A percentile compares a stretch with the other conserved stretches of the same genome.
Evolutionary conservation across 2,888 invertebrate genomes (phyloP).

Genomic region (Thymelicus acteon): DNA sequence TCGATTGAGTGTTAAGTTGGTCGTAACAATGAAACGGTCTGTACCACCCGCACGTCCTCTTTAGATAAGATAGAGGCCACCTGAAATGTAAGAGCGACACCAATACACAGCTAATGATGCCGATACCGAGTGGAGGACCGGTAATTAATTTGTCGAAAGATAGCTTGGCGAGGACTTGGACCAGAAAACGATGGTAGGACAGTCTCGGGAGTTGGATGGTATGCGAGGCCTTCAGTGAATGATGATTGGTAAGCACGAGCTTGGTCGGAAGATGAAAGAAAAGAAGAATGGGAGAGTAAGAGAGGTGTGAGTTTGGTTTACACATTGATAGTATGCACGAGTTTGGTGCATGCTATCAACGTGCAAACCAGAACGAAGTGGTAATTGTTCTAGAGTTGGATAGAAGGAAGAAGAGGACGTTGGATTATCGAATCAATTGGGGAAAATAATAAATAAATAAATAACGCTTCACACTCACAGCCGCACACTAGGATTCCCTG

Average conservation of each 20-base stretch:
- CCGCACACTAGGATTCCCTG: too few species aligned
- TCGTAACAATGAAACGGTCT: slow-evolving; percentile 70
- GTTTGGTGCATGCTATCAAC: too few species aligned
- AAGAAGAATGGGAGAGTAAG: too few species aligned
- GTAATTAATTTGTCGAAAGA: slow-evolving; percentile 73
- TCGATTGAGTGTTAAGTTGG: slow-evolving; percentile 45
- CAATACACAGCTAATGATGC: slow-evolving; percentile 75
- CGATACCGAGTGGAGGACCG: slow-evolving; percentile 64
- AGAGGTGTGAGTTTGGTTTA: too few species aligned
- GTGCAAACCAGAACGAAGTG: too few species aligned
- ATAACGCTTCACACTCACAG: too few species aligned
- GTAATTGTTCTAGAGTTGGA: too few species aligned
- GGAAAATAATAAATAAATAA: too few species aligned
- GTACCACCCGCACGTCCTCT: slow-evolving; percentile 83
- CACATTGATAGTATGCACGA: too few species aligned
- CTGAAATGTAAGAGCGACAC: slow-evolving; percentile 76
- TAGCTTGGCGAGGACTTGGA: slow-evolving; percentile 40
- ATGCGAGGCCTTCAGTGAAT: background rate
- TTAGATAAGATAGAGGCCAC: slow-evolving; percentile 83
- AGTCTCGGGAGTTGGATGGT: background rate
- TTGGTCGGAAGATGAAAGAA: slow-evolving; percentile 23
- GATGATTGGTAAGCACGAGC: too few species aligned
- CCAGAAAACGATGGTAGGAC: background rate
- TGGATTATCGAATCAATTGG: too few species aligned
- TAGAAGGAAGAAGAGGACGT: too few species aligned